Conservation (phyloP, 1,140 invertebrate genomes). For the Drosophila sucinea region DNA sequence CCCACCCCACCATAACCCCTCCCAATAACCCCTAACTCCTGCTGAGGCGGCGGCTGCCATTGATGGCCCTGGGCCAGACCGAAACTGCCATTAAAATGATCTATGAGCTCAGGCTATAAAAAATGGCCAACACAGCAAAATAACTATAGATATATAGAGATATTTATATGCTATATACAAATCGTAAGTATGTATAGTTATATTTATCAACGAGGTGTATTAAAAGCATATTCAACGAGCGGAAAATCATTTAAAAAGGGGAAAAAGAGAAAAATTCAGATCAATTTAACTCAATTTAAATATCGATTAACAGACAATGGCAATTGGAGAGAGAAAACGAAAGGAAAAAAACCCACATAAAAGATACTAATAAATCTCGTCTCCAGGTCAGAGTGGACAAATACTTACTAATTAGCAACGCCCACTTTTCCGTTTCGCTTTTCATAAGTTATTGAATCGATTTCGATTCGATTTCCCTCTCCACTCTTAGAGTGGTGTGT, state of each 20-base stretch:
- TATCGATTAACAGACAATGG: constrained; percentile 59
- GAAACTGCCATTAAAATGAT: constrained; percentile 11
- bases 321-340: constrained; percentile 5
- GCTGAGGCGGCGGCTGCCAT: neutral
- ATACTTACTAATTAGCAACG: constrained; percentile 58
- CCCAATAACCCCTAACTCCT: neutral
- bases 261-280: neutral
- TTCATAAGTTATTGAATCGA: constrained; percentile 6
- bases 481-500: neutral
- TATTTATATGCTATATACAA: neutral
- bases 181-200: constrained; percentile 1
- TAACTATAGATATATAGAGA: neutral
- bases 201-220: constrained; percentile 2
- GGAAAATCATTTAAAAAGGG: constrained; percentile 6
- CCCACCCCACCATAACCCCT: neutral
- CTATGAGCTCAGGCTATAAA: constrained; percentile 1
- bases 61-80: constrained; percentile 7
- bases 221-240: neutral
- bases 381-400: constrained; percentile 54
- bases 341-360: constrained; percentile 7
- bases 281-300: constrained; percentile 51
- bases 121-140: constrained; percentile 1
- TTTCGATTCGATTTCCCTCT: constrained; percentile 27
- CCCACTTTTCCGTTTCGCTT: constrained; percentile 49
- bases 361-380: constrained; percentile 39